phyloP scores from a whole-genome alignment of 2,797 vertebrate genomes.

The Podarcis lilfordi region DNA sequence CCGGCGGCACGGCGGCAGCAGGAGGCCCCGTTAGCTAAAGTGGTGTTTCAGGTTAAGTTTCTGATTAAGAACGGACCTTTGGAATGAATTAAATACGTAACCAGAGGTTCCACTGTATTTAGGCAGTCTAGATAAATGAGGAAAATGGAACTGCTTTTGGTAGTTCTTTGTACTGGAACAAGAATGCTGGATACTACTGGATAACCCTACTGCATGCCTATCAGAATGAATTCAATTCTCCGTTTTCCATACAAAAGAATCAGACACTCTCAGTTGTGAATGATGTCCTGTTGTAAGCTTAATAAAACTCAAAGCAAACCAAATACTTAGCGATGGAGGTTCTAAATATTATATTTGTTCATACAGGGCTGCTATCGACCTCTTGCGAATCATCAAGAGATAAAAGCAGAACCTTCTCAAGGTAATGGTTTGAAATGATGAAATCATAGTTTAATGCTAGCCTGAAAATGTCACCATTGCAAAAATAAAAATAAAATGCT shows the following conservation, averaged over 20 bases:
- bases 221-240: background rate
- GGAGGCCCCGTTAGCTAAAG: no score
- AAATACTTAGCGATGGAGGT: background rate
- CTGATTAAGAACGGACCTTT: no score
- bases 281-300: rapidly evolving
- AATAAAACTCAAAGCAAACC: conserved; percentile 7
- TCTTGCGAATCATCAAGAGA: conserved; percentile 75
- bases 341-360: conserved; percentile 35
- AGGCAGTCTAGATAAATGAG: background rate
- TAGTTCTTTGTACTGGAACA: background rate
- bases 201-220: background rate
- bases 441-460: background rate
- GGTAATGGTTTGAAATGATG: conserved; percentile 74
- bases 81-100: no score
- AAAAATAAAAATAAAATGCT: background rate
- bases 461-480: background rate
- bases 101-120: background rate
- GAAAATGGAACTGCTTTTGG: background rate
- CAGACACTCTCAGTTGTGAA: background rate
- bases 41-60: no score
- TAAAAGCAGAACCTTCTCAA: conserved; percentile 76
- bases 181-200: background rate
- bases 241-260: background rate
- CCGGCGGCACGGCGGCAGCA: no score
- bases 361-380: conserved; percentile 83